These are phyloP conservation scores for Hoplostethus atlanticus DNA, from an alignment of 2,797 vertebrate species.

Conservation along the genomic window DNA sequence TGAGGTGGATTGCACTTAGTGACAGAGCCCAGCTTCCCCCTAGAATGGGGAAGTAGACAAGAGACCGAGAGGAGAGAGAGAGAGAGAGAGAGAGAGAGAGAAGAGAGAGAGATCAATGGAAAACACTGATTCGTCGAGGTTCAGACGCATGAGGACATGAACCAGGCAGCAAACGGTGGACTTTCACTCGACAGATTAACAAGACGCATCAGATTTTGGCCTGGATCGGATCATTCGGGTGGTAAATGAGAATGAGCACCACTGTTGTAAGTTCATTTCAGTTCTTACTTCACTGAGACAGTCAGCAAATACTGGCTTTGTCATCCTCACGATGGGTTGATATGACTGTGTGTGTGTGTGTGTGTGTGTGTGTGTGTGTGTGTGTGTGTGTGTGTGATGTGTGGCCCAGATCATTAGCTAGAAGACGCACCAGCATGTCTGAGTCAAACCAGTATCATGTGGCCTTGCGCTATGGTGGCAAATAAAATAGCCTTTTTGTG, in stretches of 20 bases:
- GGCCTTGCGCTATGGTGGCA: not conserved
- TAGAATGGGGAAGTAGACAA: slow-evolving; percentile 80
- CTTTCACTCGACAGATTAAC: slow-evolving; percentile 18
- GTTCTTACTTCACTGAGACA: not conserved
- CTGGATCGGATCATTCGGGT: slow-evolving; percentile 10
- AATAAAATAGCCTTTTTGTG: slow-evolving; percentile 23
- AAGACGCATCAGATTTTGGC: not conserved
- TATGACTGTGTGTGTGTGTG: not conserved
- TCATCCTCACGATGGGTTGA: not conserved
- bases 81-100: not conserved
- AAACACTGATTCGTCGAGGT: slow-evolving; percentile 7
- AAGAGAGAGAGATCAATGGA: slow-evolving; percentile 24
- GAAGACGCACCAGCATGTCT: slow-evolving; percentile 1
- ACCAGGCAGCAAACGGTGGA: slow-evolving; percentile 19
- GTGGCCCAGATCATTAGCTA: not conserved
- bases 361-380: not conserved
- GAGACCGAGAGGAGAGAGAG: no score
- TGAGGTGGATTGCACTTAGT: slow-evolving; percentile 22
- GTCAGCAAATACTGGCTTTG: slow-evolving; percentile 6
- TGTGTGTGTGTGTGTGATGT: slow-evolving; percentile 9
- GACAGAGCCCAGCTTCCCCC: slow-evolving; percentile 78
- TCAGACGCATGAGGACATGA: slow-evolving; percentile 22
- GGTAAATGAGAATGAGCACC: slow-evolving; percentile 58
- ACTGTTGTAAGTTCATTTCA: slow-evolving; percentile 72
- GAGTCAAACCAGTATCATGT: slow-evolving; percentile 36